phyloP scores from a whole-genome alignment of 2,113 vertebrate genomes.

The Dendropsophus ebraccatus region DNA sequence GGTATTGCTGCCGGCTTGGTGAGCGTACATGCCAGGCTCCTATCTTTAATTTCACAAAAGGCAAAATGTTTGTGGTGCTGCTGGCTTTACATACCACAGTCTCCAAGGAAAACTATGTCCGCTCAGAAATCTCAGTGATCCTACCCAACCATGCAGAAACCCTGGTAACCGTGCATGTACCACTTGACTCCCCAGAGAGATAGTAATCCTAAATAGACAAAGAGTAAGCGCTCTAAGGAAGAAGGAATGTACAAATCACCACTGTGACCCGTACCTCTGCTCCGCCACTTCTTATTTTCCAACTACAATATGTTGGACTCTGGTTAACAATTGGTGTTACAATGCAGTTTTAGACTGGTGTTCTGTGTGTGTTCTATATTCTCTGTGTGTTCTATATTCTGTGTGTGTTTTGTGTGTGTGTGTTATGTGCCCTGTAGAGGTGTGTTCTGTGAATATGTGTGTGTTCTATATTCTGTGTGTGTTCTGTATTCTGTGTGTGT shows the following conservation, averaged over 20 bases:
- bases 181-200: slow-evolving; percentile 13
- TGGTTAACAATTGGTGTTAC: background rate
- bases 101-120: slow-evolving; percentile 12
- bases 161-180: slow-evolving; percentile 26
- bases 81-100: background rate
- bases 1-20: background rate
- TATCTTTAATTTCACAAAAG: background rate
- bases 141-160: slow-evolving; percentile 11
- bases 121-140: background rate
- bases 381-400: too few species aligned
- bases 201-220: slow-evolving; percentile 32
- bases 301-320: background rate
- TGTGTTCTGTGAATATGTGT: too few species aligned
- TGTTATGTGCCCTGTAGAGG: too few species aligned
- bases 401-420: too few species aligned
- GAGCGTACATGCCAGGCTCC: background rate
- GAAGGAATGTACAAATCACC: slow-evolving; percentile 16
- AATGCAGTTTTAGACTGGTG: background rate
- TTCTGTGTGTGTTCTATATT: too few species aligned
- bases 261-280: background rate
- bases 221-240: background rate
- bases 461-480: too few species aligned
- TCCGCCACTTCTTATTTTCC: too few species aligned
- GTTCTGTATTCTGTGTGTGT: too few species aligned
- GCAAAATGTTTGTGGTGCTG: background rate